Percentiles rank a stretch among this genome's conserved stretches.
Evolutionary conservation across 2,888 invertebrate genomes (phyloP).

Genomic region (Leptopilina drosophilae): DNA sequence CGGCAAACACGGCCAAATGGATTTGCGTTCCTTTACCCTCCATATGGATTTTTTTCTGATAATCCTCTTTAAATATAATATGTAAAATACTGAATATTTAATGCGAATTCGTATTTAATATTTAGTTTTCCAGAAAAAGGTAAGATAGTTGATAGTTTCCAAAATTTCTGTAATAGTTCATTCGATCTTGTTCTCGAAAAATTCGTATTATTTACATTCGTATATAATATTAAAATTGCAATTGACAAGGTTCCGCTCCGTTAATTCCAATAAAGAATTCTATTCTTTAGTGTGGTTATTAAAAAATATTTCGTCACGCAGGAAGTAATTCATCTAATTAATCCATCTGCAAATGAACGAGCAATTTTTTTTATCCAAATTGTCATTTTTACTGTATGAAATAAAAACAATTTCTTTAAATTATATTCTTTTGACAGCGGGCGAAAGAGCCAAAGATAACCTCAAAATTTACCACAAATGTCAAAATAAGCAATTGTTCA

Average conservation of each 20-base stretch:
- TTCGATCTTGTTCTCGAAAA: not conserved
- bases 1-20: conserved; percentile 79
- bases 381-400: not conserved
- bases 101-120: too few species aligned
- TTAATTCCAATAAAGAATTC: not conserved
- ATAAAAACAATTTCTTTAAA: not conserved
- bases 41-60: not conserved
- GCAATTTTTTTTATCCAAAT: not conserved
- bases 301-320: not conserved
- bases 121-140: too few species aligned
- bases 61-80: not conserved
- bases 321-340: not conserved
- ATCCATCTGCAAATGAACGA: not conserved
- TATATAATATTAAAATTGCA: not conserved
- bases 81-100: too few species aligned
- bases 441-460: not conserved
- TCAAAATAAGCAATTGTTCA: too few species aligned
- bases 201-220: not conserved
- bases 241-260: not conserved
- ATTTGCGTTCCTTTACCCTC: conserved; percentile 48
- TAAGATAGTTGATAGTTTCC: not conserved
- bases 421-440: too few species aligned
- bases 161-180: not conserved
- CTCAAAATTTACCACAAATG: conserved; percentile 3
- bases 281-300: not conserved